Evolutionary conservation across 2,797 vertebrate genomes (phyloP), one percentile per base, ranked within the genome.

Genomic region (Microctenopoma lineatum): DNA sequence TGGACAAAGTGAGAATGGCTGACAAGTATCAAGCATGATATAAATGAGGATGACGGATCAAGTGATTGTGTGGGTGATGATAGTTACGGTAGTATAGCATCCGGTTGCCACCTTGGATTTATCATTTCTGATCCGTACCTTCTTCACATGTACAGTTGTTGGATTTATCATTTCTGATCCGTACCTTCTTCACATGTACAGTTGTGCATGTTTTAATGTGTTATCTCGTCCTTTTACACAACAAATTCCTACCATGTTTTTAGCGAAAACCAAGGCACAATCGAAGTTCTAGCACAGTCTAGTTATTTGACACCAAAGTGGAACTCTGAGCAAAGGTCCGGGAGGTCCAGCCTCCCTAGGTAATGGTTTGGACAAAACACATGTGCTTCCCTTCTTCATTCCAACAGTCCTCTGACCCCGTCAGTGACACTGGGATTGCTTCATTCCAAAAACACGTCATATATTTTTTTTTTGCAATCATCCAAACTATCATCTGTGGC

Each of bases 401-500:
- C 18, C 29, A 36, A 6, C 46, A 47, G 53, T 39, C 25, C 13
- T 16, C 5, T 57, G 34, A 53, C 1, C 14, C 36, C 51, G 16
- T 55, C 13, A 34, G 41, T 10, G 44, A 56, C 36, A 9, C 36
- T 56, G 36, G 9, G 10, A 62, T 10, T 27, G 26, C 26, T 52
- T 47, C 3, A 53, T 32, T 39, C 36, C 59, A 66, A 12, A 57
- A 65, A 59, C 39, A 21, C 21, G 21, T 21, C 21, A 21, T 21
- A 21, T 21, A 21, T 21, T 21, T 1, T 21, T 21, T 21, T 21
- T 21, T 21, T 21, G 21, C 21, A 21, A 21, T 21, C 21, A 65
- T 8, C 27, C 26, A 25, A 29, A 7, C 54, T 47, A 1, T 51
- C 57, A 21, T 63, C 59, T 48, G 67, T 73, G 55, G 26, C 56